These are phyloP conservation scores for Kryptolebias marmoratus DNA, from an alignment of 2,113 vertebrate genomes.

Conservation along the genomic window DNA sequence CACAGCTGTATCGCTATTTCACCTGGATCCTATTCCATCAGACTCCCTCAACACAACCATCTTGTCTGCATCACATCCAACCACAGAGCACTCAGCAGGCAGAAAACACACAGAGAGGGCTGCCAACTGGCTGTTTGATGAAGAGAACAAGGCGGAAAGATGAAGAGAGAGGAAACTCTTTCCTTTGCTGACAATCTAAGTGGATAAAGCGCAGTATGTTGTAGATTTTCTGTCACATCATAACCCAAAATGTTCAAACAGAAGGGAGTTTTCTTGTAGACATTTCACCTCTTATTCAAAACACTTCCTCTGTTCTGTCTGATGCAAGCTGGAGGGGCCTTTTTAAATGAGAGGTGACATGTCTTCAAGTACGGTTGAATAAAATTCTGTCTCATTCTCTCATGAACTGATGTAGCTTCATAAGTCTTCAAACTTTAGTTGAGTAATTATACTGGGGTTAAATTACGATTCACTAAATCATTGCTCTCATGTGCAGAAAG, in stretches of 20 bases:
- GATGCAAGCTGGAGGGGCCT: too few species aligned
- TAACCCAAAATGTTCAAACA: too few species aligned
- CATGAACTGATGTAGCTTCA: constrained; percentile 35
- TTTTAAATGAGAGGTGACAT: too few species aligned
- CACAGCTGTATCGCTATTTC: constrained; percentile 43
- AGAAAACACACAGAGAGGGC: constrained; percentile 31
- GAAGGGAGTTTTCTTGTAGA: too few species aligned
- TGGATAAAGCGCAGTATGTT: constrained; percentile 47
- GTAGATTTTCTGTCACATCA: too few species aligned
- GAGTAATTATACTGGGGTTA: too few species aligned
- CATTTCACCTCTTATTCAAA: too few species aligned
- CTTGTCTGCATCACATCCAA: constrained; percentile 34
- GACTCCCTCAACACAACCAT: constrained; percentile 35
- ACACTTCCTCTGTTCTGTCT: too few species aligned
- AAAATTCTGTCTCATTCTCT: constrained; percentile 63
- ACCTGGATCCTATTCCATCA: constrained; percentile 53
- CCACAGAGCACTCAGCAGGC: constrained; percentile 33
- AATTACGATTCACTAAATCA: too few species aligned
- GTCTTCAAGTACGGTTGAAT: constrained; percentile 4
- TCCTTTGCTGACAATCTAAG: constrained; percentile 46
- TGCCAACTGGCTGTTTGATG: constrained; percentile 18
- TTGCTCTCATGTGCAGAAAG: too few species aligned
- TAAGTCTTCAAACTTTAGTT: background rate
- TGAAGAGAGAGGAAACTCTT: background rate
- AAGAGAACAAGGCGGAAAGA: constrained; percentile 7